Evolutionary conservation across 2,797 vertebrate genomes (phyloP).

Genomic region (Xiphorhynchus erythropygius): DNA sequence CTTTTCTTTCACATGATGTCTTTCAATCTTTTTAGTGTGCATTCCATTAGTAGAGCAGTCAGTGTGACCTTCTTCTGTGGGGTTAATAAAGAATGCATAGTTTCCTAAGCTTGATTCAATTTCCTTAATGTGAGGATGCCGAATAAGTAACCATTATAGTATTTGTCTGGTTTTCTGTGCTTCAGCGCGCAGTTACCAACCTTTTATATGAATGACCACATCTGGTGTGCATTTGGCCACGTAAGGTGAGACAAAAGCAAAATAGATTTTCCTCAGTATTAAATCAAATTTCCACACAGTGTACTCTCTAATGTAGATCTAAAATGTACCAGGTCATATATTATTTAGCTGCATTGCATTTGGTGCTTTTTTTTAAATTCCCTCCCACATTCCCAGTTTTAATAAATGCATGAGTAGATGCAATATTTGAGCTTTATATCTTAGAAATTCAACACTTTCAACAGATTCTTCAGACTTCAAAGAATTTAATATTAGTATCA

Average conservation of each 20-base stretch:
- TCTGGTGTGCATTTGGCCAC: constrained; percentile 75
- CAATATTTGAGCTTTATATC: constrained; percentile 76
- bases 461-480: constrained; percentile 80
- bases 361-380: constrained; percentile 60
- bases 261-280: constrained; percentile 77
- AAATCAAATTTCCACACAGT: constrained; percentile 78
- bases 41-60: constrained; percentile 62
- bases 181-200: constrained; percentile 53
- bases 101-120: constrained; percentile 76
- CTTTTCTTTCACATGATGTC: constrained; percentile 28
- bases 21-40: constrained; percentile 41
- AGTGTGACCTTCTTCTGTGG: constrained; percentile 56
- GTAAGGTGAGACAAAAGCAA: constrained; percentile 79
- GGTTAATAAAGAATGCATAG: constrained; percentile 76
- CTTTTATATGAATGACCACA: constrained; percentile 74
- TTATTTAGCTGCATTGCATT: constrained; percentile 77
- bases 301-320: constrained; percentile 70
- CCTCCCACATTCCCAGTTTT: constrained; percentile 67
- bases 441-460: constrained; percentile 76
- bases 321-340: constrained; percentile 75
- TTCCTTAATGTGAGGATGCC: constrained; percentile 69
- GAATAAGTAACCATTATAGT: constrained; percentile 74
- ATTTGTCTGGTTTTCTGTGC: constrained; percentile 59
- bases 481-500: constrained; percentile 79
- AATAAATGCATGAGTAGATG: constrained; percentile 78